These are phyloP conservation scores for Leptopilina myrica DNA, from an alignment of 2,888 invertebrate genomes.

Conservation along the genomic window DNA sequence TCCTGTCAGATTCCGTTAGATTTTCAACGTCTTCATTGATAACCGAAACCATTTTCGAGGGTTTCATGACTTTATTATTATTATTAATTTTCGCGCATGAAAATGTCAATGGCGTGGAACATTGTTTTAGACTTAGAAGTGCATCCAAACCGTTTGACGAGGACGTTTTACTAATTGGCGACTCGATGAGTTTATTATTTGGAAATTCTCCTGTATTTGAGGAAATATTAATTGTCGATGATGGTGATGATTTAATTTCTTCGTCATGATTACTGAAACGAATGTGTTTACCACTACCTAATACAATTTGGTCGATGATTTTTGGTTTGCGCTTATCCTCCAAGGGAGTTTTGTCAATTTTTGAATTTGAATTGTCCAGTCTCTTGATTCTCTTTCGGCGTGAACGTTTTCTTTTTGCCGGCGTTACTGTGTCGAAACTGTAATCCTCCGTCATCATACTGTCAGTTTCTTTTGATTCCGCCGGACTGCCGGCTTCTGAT, in stretches of 20 bases:
- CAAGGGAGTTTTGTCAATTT: neutral
- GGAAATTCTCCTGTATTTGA: neutral
- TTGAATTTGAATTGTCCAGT: conserved; percentile 1
- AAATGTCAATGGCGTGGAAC: conserved; percentile 65
- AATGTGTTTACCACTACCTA: conserved; percentile 67
- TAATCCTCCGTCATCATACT: conserved; percentile 48
- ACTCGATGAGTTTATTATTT: neutral
- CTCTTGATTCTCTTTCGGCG: conserved; percentile 56
- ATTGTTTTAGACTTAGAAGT: conserved; percentile 63
- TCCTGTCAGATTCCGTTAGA: neutral
- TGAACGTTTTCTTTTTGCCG: conserved; percentile 59
- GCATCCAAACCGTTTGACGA: conserved; percentile 53
- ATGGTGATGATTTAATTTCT: conserved; percentile 44
- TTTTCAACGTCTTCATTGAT: conserved; percentile 7
- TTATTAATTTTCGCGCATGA: conserved; percentile 47
- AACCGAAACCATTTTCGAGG: neutral
- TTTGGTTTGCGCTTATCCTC: conserved; percentile 61
- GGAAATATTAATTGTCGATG: neutral
- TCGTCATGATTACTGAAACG: conserved; percentile 60
- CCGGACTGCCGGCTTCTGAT: conserved; percentile 39
- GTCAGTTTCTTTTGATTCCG: conserved; percentile 51
- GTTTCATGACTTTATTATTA: conserved; percentile 38
- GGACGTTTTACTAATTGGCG: conserved; percentile 31
- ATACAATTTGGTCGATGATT: conserved; percentile 57
- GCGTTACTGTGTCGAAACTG: conserved; percentile 36